Conservation (phyloP, 2,113 vertebrate genomes). For the Anser cygnoides region DNA sequence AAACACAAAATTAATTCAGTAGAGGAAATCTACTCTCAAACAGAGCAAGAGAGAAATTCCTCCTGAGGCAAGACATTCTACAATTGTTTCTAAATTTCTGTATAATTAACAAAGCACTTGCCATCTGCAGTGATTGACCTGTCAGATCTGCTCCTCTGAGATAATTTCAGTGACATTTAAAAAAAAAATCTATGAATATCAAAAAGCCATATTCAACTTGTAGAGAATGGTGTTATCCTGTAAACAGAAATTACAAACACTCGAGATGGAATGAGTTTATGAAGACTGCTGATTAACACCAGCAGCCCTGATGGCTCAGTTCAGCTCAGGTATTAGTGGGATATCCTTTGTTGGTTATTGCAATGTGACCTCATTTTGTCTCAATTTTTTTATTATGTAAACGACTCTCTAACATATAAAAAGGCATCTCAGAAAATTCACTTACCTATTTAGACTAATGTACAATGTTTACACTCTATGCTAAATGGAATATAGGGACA, state of each 20-base stretch:
- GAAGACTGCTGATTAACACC: slow-evolving; percentile 48
- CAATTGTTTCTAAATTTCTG: slow-evolving; percentile 82
- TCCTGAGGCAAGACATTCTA: slow-evolving; percentile 80
- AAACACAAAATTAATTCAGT: slow-evolving; percentile 77
- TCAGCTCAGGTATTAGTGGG: slow-evolving; percentile 33
- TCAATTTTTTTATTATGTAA: slow-evolving; percentile 25
- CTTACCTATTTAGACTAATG: background rate
- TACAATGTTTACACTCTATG: background rate
- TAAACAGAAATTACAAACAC: slow-evolving; percentile 68
- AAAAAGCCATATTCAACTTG: slow-evolving; percentile 74
- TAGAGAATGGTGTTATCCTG: slow-evolving; percentile 63
- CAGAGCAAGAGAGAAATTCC: slow-evolving; percentile 76
- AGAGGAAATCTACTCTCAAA: slow-evolving; percentile 71
- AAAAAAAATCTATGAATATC: slow-evolving; percentile 67
- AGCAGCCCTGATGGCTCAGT: background rate
- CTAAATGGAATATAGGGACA: background rate
- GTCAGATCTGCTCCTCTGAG: slow-evolving; percentile 80
- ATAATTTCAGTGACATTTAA: slow-evolving; percentile 79
- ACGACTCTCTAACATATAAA: slow-evolving; percentile 24
- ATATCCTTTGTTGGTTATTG: background rate
- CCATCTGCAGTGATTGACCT: slow-evolving; percentile 82
- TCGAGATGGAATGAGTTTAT: slow-evolving; percentile 58
- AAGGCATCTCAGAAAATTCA: background rate
- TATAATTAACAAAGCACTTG: slow-evolving; percentile 84
- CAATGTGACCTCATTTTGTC: slow-evolving; percentile 4